phyloP scores from a whole-genome alignment of 2,888 invertebrate genomes.

The Pogonocherus hispidulus region DNA sequence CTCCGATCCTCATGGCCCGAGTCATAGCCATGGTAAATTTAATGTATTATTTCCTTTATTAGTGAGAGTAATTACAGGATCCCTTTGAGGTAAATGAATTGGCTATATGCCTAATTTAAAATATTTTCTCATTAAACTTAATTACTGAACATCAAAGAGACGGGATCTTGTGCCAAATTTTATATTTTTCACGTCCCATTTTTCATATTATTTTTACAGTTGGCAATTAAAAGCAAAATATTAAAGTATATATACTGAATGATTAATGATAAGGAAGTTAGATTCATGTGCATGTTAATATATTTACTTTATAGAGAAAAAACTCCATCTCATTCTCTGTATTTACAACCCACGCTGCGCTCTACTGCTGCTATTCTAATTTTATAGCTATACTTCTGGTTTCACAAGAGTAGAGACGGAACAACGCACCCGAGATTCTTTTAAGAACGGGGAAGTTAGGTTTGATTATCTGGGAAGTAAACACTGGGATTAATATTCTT shows the following conservation, averaged over 20 bases:
- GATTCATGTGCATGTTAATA: conserved; percentile 2
- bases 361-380: conserved; percentile 10
- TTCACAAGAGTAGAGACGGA: conserved; percentile 22
- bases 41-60: too few species aligned
- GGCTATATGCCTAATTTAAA: not conserved
- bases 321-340: not conserved
- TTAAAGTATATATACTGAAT: not conserved
- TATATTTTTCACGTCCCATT: not conserved
- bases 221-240: conserved; percentile 18
- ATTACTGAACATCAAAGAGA: conserved; percentile 5
- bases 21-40: too few species aligned
- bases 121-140: not conserved
- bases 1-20: too few species aligned
- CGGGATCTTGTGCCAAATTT: conserved; percentile 4
- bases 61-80: too few species aligned
- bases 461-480: too few species aligned
- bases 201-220: conserved; percentile 1
- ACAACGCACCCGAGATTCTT: conserved; percentile 35
- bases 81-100: not conserved
- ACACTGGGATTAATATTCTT: too few species aligned
- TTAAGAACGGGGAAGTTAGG: conserved; percentile 33
- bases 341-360: not conserved
- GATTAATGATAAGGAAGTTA: conserved; percentile 8
- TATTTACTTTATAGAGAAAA: not conserved
- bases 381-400: conserved; percentile 1